Conservation (phyloP, 2,888 invertebrate species). For the Boloria selene region DNA sequence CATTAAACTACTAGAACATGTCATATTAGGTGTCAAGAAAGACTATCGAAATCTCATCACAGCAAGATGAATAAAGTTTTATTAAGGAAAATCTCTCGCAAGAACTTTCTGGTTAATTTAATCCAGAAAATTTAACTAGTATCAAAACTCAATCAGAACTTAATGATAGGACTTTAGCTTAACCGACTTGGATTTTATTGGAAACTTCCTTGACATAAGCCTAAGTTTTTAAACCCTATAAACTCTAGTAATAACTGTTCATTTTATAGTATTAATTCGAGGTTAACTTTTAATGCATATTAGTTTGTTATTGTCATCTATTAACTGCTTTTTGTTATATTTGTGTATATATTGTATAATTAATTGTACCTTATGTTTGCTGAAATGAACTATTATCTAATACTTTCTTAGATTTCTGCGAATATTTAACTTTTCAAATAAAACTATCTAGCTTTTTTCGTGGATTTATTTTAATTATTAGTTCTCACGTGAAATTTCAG, state of each 20-base stretch:
- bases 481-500: too few species aligned
- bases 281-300: too few species aligned
- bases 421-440: too few species aligned
- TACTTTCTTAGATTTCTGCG: too few species aligned
- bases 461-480: too few species aligned
- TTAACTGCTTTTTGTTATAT: too few species aligned
- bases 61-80: slow-evolving; percentile 26
- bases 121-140: slow-evolving; percentile 34
- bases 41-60: slow-evolving; percentile 7
- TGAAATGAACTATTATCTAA: too few species aligned
- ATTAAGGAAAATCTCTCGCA: slow-evolving; percentile 22
- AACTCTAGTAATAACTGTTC: slow-evolving; percentile 5
- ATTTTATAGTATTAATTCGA: background rate
- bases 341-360: too few species aligned
- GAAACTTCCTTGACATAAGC: slow-evolving; percentile 30
- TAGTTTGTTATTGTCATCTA: too few species aligned
- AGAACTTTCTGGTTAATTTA: slow-evolving; percentile 27
- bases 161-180: slow-evolving; percentile 37
- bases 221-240: slow-evolving; percentile 16
- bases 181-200: slow-evolving; percentile 33
- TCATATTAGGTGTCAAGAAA: slow-evolving; percentile 7
- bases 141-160: slow-evolving; percentile 42
- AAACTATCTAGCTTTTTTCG: too few species aligned
- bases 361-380: too few species aligned
- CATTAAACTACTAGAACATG: background rate